Conservation (phyloP, 1,140 invertebrate genomes). For the Drosophila auraria region DNA sequence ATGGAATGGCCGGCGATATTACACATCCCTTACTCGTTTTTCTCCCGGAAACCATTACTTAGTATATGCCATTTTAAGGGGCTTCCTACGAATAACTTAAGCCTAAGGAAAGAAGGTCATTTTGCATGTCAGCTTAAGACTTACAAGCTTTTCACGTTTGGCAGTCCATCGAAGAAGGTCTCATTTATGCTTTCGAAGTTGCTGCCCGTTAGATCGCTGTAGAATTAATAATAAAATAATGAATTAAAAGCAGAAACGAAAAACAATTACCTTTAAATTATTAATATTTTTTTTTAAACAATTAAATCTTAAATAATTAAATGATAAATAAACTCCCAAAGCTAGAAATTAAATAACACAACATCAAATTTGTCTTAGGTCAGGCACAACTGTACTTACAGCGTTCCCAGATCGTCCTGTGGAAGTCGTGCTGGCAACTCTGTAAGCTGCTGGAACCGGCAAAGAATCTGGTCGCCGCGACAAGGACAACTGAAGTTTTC, state of each 20-base stretch:
- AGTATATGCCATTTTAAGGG: background rate
- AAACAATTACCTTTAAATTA: too few relatives aligned
- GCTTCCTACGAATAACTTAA: background rate
- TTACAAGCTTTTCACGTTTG: constrained; percentile 76
- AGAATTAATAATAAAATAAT: constrained; percentile 1
- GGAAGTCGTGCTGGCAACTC: constrained; percentile 64
- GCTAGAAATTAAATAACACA: background rate
- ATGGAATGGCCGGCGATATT: constrained; percentile 8
- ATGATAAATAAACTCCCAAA: too few relatives aligned
- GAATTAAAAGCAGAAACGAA: background rate
- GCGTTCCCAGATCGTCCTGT: constrained; percentile 55
- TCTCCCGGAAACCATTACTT: background rate
- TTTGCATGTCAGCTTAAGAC: constrained; percentile 25
- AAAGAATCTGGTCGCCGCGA: constrained; percentile 75
- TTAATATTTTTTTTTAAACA: too few relatives aligned
- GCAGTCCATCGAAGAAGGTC: constrained; percentile 64
- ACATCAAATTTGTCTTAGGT: background rate
- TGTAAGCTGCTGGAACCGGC: constrained; percentile 71
- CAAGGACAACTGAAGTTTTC: constrained; percentile 78
- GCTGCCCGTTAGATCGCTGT: constrained; percentile 80
- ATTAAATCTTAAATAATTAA: too few relatives aligned
- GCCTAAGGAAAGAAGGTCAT: background rate
- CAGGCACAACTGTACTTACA: constrained; percentile 60
- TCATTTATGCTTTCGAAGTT: constrained; percentile 66
- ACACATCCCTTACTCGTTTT: background rate